A percentile compares a stretch with the other conserved stretches of the same genome.
These are phyloP conservation scores for Oxyura jamaicensis DNA, from an alignment of 2,113 vertebrate species.

Conservation along the genomic window DNA sequence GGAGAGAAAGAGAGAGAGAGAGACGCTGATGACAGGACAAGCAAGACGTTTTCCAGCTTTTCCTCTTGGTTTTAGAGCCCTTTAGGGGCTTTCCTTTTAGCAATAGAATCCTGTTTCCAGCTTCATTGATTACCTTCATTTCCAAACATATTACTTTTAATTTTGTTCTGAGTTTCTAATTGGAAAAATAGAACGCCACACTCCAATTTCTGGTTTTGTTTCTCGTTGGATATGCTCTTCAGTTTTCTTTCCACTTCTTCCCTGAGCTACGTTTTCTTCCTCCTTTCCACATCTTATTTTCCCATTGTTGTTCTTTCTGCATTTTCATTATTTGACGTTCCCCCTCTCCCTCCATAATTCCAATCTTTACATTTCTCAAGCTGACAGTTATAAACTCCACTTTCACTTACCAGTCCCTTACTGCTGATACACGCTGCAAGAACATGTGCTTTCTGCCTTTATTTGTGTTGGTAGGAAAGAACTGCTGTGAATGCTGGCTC, in stretches of 20 bases:
- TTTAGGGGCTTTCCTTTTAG: neutral
- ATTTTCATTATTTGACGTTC: neutral
- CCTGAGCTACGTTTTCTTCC: neutral
- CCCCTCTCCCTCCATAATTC: neutral
- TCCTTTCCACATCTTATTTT: neutral
- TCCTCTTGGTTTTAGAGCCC: neutral
- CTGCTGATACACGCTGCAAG: neutral
- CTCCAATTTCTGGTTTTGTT: neutral
- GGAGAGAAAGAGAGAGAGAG: too few species aligned
- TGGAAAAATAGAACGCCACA: neutral
- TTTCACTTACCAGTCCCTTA: neutral
- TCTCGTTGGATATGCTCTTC: neutral
- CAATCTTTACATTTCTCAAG: neutral
- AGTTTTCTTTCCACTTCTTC: neutral
- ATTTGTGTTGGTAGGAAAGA: neutral
- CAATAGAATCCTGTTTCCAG: neutral
- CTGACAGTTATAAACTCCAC: neutral
- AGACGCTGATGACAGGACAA: neutral
- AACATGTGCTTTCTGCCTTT: neutral
- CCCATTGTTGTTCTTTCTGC: neutral
- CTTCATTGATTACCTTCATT: neutral
- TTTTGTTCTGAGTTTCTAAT: neutral
- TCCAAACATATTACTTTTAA: neutral
- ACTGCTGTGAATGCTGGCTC: neutral
- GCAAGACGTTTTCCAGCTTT: neutral